These are phyloP conservation scores for Ciona savignyi DNA, from an alignment of 23 tunicate genomes.

Conservation along the genomic window DNA sequence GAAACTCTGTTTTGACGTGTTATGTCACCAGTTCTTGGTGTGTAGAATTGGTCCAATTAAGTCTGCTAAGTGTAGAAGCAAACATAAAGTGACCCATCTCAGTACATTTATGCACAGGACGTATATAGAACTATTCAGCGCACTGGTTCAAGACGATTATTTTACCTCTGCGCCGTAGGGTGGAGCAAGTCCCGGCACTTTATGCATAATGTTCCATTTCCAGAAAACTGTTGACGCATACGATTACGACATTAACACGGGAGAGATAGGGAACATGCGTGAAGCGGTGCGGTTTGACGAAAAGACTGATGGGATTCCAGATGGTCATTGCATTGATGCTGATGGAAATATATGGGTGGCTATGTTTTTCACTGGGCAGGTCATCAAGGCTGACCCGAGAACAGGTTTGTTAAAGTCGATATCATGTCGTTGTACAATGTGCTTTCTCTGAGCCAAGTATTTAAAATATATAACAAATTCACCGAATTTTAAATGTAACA, in stretches of 20 bases:
- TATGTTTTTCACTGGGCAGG: slow-evolving; percentile 49
- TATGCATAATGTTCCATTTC: neutral
- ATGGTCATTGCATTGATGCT: slow-evolving; percentile 83
- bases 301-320: slow-evolving; percentile 63
- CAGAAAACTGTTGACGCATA: slow-evolving; percentile 67
- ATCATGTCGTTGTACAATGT: too few species aligned
- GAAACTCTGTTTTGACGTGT: too few species aligned
- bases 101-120: neutral
- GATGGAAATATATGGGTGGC: slow-evolving; percentile 93
- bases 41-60: too few species aligned
- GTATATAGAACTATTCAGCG: too few species aligned
- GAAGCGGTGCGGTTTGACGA: slow-evolving; percentile 35
- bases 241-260: slow-evolving; percentile 64
- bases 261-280: slow-evolving; percentile 35
- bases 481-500: too few species aligned
- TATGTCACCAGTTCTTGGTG: too few species aligned
- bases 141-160: too few species aligned
- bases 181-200: too few species aligned
- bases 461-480: too few species aligned
- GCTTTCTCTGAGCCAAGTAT: too few species aligned
- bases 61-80: too few species aligned
- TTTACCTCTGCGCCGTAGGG: too few species aligned
- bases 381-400: slow-evolving; percentile 60
- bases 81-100: neutral
- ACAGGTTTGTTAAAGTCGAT: slow-evolving; percentile 28